These are phyloP conservation scores for Centropristis striata DNA, from an alignment of 2,113 vertebrate species.

Conservation along the genomic window DNA sequence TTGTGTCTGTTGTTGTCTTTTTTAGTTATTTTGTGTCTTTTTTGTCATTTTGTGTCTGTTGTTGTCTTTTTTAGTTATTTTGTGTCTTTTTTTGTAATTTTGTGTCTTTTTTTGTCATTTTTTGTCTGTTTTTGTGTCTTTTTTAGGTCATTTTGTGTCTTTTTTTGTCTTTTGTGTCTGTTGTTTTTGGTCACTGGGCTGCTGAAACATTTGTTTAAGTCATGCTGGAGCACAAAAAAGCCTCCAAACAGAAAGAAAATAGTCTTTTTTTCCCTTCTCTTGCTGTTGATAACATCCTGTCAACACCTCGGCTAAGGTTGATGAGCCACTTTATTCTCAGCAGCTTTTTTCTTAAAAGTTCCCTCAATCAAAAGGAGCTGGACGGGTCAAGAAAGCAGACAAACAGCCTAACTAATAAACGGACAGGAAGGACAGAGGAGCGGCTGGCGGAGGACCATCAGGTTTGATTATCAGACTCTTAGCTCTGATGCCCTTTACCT, in stretches of 20 bases:
- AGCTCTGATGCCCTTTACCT: slow-evolving; percentile 72
- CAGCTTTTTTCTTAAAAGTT: slow-evolving; percentile 13
- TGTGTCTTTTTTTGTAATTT: too few relatives aligned
- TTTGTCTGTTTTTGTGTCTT: too few relatives aligned
- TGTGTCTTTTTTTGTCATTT: too few relatives aligned
- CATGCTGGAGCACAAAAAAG: not conserved
- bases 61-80: too few relatives aligned
- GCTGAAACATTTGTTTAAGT: slow-evolving; percentile 13
- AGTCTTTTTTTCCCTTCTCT: slow-evolving; percentile 8
- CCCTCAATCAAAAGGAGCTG: slow-evolving; percentile 52
- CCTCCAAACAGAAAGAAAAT: slow-evolving; percentile 10
- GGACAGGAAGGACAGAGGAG: slow-evolving; percentile 49
- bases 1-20: too few relatives aligned
- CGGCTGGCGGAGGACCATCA: slow-evolving; percentile 58
- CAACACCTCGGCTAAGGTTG: not conserved
- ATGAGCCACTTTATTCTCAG: slow-evolving; percentile 39
- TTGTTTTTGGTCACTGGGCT: too few relatives aligned
- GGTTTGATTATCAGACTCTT: slow-evolving; percentile 73
- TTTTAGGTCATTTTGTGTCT: too few relatives aligned
- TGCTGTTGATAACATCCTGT: slow-evolving; percentile 30
- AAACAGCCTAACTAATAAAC: slow-evolving; percentile 69
- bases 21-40: too few relatives aligned
- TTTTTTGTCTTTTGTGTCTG: too few relatives aligned
- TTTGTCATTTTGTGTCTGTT: too few relatives aligned
- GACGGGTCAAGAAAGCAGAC: slow-evolving; percentile 50